A percentile compares a stretch with the other conserved stretches of the same genome.
Conservation (phyloP, 2,797 vertebrate species). For the Crocodylus rhombifer region DNA sequence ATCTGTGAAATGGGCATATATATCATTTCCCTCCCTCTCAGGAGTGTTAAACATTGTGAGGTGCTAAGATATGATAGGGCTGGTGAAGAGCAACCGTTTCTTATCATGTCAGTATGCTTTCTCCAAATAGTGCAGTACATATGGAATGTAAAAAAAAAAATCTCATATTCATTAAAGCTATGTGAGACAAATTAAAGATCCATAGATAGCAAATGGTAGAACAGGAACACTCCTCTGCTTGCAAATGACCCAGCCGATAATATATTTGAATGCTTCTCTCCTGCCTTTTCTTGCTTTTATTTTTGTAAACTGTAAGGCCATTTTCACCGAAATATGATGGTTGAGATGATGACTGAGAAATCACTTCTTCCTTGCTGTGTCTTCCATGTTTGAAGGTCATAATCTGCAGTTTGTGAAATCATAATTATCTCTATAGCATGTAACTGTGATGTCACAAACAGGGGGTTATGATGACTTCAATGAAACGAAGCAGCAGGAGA, state of each 20-base stretch:
- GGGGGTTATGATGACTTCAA: constrained; percentile 72
- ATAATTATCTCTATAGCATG: constrained; percentile 67
- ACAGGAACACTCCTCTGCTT: constrained; percentile 47
- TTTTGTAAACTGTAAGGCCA: constrained; percentile 63
- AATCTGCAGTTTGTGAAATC: constrained; percentile 72
- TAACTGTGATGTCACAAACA: constrained; percentile 74
- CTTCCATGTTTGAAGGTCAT: constrained; percentile 73
- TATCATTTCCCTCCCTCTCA: constrained; percentile 15
- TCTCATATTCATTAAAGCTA: constrained; percentile 72
- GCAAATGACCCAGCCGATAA: constrained; percentile 65
- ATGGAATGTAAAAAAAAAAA: constrained; percentile 64
- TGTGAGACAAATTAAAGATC: constrained; percentile 72
- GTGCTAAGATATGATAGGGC: constrained; percentile 68
- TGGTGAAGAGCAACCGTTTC: neutral
- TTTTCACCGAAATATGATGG: constrained; percentile 63
- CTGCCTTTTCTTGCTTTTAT: constrained; percentile 43
- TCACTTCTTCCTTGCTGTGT: constrained; percentile 67
- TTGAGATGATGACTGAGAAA: constrained; percentile 51
- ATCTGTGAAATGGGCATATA: too few species aligned
- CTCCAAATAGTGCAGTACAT: constrained; percentile 66
- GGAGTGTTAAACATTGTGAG: constrained; percentile 73
- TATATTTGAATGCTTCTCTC: constrained; percentile 73
- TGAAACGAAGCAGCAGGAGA: constrained; percentile 60
- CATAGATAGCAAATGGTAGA: constrained; percentile 68
- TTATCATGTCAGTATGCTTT: neutral